Conservation (phyloP, 1,140 invertebrate genomes). For the Drosophila prosaltans region DNA sequence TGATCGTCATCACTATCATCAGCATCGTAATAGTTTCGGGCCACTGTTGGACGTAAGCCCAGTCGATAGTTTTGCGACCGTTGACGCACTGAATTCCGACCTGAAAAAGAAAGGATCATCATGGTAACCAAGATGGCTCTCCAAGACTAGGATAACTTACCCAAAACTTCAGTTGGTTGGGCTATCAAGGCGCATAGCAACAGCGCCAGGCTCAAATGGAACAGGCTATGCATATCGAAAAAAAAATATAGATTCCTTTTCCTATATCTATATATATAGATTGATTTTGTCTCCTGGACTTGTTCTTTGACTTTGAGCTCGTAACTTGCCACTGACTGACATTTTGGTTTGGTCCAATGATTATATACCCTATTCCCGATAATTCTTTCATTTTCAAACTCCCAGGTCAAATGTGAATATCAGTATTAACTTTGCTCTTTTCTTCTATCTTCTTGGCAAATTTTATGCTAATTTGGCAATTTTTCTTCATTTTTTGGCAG, state of each 20-base stretch:
- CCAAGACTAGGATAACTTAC: constrained; percentile 39
- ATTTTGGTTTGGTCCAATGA: constrained; percentile 31
- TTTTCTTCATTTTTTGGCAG: constrained; percentile 37
- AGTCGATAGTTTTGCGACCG: constrained; percentile 34
- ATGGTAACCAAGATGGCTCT: too few species aligned
- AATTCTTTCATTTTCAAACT: constrained; percentile 15
- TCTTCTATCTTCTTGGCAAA: constrained; percentile 9
- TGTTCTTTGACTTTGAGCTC: constrained; percentile 59
- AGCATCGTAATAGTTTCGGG: not conserved
- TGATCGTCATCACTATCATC: constrained; percentile 29
- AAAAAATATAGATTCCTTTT: constrained; percentile 1
- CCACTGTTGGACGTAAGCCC: constrained; percentile 20
- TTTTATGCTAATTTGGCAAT: constrained; percentile 60
- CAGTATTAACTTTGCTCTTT: constrained; percentile 9
- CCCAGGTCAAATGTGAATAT: constrained; percentile 65
- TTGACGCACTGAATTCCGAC: constrained; percentile 16
- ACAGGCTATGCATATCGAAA: constrained; percentile 51
- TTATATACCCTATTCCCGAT: constrained; percentile 62
- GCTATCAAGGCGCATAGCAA: constrained; percentile 57
- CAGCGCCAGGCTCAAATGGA: constrained; percentile 57
- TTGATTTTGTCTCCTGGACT: constrained; percentile 26
- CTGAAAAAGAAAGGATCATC: not conserved
- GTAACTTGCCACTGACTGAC: constrained; percentile 73
- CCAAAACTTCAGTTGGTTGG: constrained; percentile 29
- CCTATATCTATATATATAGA: not conserved